Evolutionary conservation across 1,140 invertebrate species (phyloP).

Genomic region (Pantala flavescens): DNA sequence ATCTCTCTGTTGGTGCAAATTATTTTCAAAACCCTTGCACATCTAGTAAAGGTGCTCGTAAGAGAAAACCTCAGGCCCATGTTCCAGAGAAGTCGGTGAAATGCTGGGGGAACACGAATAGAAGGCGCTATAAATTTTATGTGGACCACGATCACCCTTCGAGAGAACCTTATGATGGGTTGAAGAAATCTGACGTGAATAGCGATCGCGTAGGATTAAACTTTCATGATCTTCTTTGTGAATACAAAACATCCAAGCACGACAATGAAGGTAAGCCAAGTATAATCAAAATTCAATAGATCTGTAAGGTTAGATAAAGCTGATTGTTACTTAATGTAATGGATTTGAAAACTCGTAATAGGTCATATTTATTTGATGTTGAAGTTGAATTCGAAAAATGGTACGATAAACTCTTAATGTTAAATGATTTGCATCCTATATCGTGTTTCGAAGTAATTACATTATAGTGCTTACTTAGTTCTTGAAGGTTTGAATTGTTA

Average conservation of each 20-base stretch:
- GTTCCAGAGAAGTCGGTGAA: not conserved
- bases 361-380: too few species aligned
- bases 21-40: not conserved
- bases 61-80: not conserved
- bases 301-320: too few species aligned
- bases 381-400: too few species aligned
- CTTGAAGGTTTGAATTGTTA: too few species aligned
- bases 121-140: not conserved
- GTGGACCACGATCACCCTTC: not conserved
- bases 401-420: too few species aligned
- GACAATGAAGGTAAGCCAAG: not conserved
- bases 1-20: not conserved
- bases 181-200: not conserved
- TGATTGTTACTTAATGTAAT: too few species aligned
- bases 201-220: not conserved
- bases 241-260: not conserved
- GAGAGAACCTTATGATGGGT: not conserved
- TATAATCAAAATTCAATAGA: too few species aligned
- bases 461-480: too few species aligned
- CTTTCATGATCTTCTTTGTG: not conserved
- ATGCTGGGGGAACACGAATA: not conserved
- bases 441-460: too few species aligned
- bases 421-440: too few species aligned
- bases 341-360: too few species aligned
- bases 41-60: not conserved